Conservation (phyloP, 2,797 vertebrate genomes). For the Chromobotia macracanthus region DNA sequence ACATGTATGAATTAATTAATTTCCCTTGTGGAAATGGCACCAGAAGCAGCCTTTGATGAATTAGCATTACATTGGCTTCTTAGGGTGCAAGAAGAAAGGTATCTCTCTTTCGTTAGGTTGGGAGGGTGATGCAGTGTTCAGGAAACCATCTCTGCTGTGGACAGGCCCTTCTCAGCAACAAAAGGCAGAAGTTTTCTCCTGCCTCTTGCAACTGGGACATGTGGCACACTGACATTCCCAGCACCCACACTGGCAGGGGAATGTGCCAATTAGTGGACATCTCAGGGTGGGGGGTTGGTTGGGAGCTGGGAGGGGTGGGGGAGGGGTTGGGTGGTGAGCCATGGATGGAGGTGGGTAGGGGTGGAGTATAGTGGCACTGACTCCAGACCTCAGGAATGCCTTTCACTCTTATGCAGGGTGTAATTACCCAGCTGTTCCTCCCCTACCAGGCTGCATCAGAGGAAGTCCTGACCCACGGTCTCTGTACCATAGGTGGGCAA, state of each 20-base stretch:
- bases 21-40: slow-evolving; percentile 42
- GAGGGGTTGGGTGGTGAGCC: slow-evolving; percentile 51
- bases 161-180: slow-evolving; percentile 51
- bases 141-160: slow-evolving; percentile 42
- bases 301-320: slow-evolving; percentile 12
- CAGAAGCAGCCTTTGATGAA: slow-evolving; percentile 43
- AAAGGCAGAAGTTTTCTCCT: slow-evolving; percentile 56
- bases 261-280: slow-evolving; percentile 86
- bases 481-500: slow-evolving; percentile 55
- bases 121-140: slow-evolving; percentile 46
- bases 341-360: slow-evolving; percentile 67
- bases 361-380: slow-evolving; percentile 72
- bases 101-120: slow-evolving; percentile 26
- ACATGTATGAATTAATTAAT: slow-evolving; percentile 46
- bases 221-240: slow-evolving; percentile 82
- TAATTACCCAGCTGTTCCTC: slow-evolving; percentile 81
- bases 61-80: slow-evolving; percentile 47
- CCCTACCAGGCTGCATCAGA: slow-evolving; percentile 78
- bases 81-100: background rate
- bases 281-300: slow-evolving; percentile 68
- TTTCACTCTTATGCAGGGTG: slow-evolving; percentile 79
- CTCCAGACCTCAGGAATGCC: slow-evolving; percentile 84
- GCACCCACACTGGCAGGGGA: slow-evolving; percentile 82
- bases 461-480: slow-evolving; percentile 51
- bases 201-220: slow-evolving; percentile 58